Evolutionary conservation across 2,888 invertebrate genomes (phyloP).

Genomic region (Ormyrus rosae): DNA sequence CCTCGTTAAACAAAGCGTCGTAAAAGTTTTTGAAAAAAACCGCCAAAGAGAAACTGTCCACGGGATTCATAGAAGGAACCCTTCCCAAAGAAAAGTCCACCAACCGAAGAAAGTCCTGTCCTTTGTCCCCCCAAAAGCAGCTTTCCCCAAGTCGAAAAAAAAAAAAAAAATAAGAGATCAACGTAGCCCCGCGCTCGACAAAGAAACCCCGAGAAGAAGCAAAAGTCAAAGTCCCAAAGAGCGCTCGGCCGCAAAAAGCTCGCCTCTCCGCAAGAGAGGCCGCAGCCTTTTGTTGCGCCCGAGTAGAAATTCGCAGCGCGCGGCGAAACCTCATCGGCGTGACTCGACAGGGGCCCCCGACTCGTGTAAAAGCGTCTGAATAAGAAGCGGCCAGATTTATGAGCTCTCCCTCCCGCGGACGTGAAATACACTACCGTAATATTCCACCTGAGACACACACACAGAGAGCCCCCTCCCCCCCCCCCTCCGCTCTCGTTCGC

Average conservation of each 20-base stretch:
- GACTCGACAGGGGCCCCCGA: slow-evolving; percentile 35
- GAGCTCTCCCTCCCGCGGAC: slow-evolving; percentile 13
- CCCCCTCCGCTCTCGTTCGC: neutral
- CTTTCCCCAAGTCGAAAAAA: too few species aligned
- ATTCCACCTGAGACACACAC: slow-evolving; percentile 47
- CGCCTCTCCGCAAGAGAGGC: neutral
- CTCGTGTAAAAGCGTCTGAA: slow-evolving; percentile 47
- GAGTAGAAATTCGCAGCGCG: slow-evolving; percentile 22
- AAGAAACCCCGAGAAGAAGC: neutral
- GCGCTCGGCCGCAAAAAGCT: too few species aligned
- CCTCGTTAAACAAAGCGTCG: too few species aligned
- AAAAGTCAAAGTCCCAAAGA: slow-evolving; percentile 1
- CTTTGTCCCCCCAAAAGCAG: too few species aligned
- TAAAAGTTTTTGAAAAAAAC: too few species aligned
- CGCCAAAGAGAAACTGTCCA: too few species aligned
- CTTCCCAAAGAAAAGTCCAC: too few species aligned
- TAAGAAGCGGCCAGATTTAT: slow-evolving; percentile 47
- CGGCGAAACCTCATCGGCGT: slow-evolving; percentile 30
- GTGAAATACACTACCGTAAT: slow-evolving; percentile 35
- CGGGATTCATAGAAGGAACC: too few species aligned
- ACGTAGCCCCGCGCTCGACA: neutral
- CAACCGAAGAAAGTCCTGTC: too few species aligned
- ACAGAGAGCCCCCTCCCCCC: neutral
- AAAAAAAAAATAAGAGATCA: slow-evolving; percentile 32
- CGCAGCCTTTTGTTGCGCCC: slow-evolving; percentile 35